phyloP scores from a whole-genome alignment of 2,113 vertebrate species.

The Hippocampus comes region DNA sequence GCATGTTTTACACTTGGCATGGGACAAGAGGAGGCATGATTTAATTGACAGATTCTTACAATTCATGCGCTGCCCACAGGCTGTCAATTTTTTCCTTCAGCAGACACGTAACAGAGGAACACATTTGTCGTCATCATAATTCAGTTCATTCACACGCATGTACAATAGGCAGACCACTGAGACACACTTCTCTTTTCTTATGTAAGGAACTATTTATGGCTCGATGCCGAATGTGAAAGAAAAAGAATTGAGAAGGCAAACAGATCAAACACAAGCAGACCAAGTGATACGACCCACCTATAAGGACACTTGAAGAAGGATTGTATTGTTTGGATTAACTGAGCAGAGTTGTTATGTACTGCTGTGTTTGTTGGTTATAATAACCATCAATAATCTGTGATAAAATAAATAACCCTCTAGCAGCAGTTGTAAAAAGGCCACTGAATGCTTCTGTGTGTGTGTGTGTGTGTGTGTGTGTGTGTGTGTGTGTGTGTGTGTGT shows the following conservation, averaged over 20 bases:
- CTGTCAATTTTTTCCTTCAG: conserved; percentile 28
- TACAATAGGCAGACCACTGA: conserved; percentile 33
- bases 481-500: conserved; percentile 22
- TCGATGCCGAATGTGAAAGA: conserved; percentile 36
- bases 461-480: neutral
- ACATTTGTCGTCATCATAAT: conserved; percentile 29
- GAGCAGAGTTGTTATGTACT: conserved; percentile 57
- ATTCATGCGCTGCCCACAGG: conserved; percentile 53
- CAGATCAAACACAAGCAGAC: conserved; percentile 42
- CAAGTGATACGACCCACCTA: conserved; percentile 42
- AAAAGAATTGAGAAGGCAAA: conserved; percentile 34
- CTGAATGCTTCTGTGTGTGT: conserved; percentile 53
- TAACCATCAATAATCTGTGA: conserved; percentile 48
- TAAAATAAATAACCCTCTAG: conserved; percentile 62
- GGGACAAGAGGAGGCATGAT: conserved; percentile 12
- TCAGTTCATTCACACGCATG: conserved; percentile 41
- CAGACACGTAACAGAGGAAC: conserved; percentile 38
- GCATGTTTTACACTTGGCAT: neutral
- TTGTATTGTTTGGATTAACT: conserved; percentile 65
- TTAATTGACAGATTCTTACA: conserved; percentile 56
- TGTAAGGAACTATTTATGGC: conserved; percentile 33
- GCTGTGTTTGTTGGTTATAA: conserved; percentile 64
- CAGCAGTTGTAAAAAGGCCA: conserved; percentile 72
- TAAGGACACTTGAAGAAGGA: conserved; percentile 80
- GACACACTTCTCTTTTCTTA: conserved; percentile 29